These are phyloP conservation scores for Seriola dumerili DNA, from an alignment of 2,113 vertebrate genomes.

Conservation along the genomic window DNA sequence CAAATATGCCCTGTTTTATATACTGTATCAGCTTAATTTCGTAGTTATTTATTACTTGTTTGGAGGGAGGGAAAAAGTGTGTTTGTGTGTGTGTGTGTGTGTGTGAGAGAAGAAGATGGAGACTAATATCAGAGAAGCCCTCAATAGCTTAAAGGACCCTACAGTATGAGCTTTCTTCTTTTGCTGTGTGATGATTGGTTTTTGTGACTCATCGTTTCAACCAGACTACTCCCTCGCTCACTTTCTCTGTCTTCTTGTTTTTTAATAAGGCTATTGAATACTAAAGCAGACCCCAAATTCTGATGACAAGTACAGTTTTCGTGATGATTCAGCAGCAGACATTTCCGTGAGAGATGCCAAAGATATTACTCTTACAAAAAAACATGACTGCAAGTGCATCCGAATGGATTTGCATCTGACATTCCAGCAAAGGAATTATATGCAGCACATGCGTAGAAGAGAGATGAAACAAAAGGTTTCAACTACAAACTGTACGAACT, in stretches of 20 bases:
- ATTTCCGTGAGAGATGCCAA: background rate
- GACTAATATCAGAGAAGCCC: background rate
- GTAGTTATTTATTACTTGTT: background rate
- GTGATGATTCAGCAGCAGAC: conserved; percentile 8
- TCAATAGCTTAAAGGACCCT: background rate
- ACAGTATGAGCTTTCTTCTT: background rate
- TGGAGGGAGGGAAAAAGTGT: background rate
- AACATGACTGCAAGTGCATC: background rate
- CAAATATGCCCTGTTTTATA: background rate
- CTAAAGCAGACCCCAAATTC: background rate
- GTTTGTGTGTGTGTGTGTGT: background rate
- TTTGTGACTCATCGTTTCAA: background rate
- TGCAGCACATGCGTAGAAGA: background rate
- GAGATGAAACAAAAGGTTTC: background rate
- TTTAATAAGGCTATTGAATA: background rate
- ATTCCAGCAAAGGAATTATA: background rate
- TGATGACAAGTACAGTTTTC: background rate
- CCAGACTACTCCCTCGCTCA: background rate
- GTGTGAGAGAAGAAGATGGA: background rate
- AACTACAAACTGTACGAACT: background rate
- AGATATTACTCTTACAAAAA: background rate
- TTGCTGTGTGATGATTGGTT: background rate
- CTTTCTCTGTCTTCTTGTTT: background rate
- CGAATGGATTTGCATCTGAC: background rate
- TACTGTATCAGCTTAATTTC: conserved; percentile 20